Evolutionary conservation across 2,113 vertebrate genomes (phyloP).

Genomic region (Menidia beryllina): DNA sequence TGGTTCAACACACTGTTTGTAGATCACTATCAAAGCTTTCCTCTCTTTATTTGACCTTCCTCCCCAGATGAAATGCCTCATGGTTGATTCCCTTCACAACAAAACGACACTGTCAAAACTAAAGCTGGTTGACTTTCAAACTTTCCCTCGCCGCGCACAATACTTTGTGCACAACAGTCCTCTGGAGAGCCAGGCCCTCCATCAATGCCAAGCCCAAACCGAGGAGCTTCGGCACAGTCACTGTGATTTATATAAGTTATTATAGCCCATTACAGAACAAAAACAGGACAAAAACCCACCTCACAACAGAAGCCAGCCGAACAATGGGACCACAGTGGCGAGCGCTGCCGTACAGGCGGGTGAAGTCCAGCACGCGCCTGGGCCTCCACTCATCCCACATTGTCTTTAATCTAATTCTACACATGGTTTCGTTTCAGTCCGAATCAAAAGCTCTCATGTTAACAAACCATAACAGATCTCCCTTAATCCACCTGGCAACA

Average conservation of each 20-base stretch:
- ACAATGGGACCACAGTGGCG: constrained; percentile 72
- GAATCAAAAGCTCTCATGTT: constrained; percentile 84
- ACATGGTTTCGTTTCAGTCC: constrained; percentile 83
- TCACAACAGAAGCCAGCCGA: constrained; percentile 67
- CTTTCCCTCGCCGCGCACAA: constrained; percentile 65
- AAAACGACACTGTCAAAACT: constrained; percentile 73
- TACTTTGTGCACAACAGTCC: constrained; percentile 67
- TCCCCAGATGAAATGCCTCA: constrained; percentile 69
- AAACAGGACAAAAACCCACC: constrained; percentile 76
- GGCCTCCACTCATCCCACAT: constrained; percentile 76
- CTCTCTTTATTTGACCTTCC: constrained; percentile 74
- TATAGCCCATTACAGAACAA: constrained; percentile 80
- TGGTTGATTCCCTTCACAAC: constrained; percentile 66
- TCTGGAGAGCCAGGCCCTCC: constrained; percentile 70
- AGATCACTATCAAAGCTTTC: constrained; percentile 76
- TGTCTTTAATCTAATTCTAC: constrained; percentile 86
- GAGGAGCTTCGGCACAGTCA: constrained; percentile 69
- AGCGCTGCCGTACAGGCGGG: constrained; percentile 49
- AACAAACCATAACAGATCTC: constrained; percentile 85
- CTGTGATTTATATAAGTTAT: constrained; percentile 84
- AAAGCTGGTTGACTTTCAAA: constrained; percentile 75
- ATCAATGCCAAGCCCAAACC: constrained; percentile 78
- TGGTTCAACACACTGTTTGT: constrained; percentile 73
- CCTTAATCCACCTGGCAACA: constrained; percentile 82
- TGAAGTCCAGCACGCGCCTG: constrained; percentile 74